phyloP scores from a whole-genome alignment of 2,797 vertebrate genomes.

The Caiman crocodilus region DNA sequence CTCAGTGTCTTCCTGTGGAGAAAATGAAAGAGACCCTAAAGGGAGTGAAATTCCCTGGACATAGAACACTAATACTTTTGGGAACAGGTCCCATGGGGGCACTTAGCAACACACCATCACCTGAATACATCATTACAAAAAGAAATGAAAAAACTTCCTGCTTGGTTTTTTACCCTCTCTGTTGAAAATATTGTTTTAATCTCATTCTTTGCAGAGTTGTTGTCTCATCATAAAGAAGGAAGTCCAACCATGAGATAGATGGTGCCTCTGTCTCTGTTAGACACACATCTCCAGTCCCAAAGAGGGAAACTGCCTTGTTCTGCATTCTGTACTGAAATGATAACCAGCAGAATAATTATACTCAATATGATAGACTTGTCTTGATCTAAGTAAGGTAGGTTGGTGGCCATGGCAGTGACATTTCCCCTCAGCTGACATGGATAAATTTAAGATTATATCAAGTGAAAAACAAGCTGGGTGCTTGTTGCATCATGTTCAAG shows the following conservation, averaged over 20 bases:
- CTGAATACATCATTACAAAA: constrained; percentile 45
- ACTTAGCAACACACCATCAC: constrained; percentile 72
- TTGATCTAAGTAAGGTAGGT: constrained; percentile 60
- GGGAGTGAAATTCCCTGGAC: constrained; percentile 39
- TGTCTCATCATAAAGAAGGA: constrained; percentile 64
- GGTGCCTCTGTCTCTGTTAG: constrained; percentile 57
- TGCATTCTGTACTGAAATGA: constrained; percentile 69
- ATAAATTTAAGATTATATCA: neutral
- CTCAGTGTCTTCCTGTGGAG: constrained; percentile 51
- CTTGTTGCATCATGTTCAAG: neutral
- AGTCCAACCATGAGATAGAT: constrained; percentile 44
- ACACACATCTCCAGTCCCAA: constrained; percentile 57
- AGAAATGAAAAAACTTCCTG: constrained; percentile 53
- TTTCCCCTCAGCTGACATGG: neutral
- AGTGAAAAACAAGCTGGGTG: constrained; percentile 30
- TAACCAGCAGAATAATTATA: constrained; percentile 56
- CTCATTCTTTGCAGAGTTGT: constrained; percentile 36
- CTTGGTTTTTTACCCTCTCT: constrained; percentile 51
- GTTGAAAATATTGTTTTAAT: constrained; percentile 48
- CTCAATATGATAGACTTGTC: constrained; percentile 39
- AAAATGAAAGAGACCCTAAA: constrained; percentile 63
- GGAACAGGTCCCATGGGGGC: constrained; percentile 51
- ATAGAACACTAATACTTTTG: constrained; percentile 47
- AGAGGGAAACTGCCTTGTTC: constrained; percentile 70
- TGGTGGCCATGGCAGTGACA: neutral